phyloP scores from a whole-genome alignment of 2,888 invertebrate species.

The Seira ritae region DNA sequence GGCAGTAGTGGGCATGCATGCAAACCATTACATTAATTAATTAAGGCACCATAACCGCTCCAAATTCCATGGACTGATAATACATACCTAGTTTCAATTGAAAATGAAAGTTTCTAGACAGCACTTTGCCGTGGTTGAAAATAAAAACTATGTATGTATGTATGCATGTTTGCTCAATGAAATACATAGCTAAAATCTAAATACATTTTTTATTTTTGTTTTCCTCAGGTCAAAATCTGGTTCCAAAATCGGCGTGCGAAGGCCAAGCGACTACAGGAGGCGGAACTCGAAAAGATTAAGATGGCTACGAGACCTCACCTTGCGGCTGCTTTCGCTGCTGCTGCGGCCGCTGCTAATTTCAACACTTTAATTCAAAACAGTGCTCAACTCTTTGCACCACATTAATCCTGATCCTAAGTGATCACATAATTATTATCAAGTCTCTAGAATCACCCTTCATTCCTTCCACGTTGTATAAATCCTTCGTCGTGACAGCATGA shows the following conservation, averaged over 20 bases:
- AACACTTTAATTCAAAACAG: constrained; percentile 73
- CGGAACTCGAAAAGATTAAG: constrained; percentile 80
- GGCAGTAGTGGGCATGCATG: not conserved
- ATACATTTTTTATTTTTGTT: constrained; percentile 19
- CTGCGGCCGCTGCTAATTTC: constrained; percentile 73
- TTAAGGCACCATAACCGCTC: not conserved
- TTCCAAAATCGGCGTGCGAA: constrained; percentile 78
- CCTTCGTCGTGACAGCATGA: too few species aligned
- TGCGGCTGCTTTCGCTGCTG: constrained; percentile 73
- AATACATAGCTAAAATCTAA: not conserved
- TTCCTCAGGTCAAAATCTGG: constrained; percentile 77
- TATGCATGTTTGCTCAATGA: too few species aligned
- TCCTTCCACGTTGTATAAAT: not conserved
- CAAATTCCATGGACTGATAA: too few species aligned
- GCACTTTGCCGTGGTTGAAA: too few species aligned
- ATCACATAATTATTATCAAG: too few species aligned
- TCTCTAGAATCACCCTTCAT: not conserved
- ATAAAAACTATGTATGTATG: too few species aligned
- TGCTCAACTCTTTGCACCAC: constrained; percentile 73
- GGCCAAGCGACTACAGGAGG: constrained; percentile 80
- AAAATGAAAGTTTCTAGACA: too few species aligned
- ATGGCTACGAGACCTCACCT: constrained; percentile 78
- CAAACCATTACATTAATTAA: constrained; percentile 55
- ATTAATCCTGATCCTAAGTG: constrained; percentile 45
- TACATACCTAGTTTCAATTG: too few species aligned